These are phyloP conservation scores for Calephelis virginiensis DNA, from an alignment of 1,140 invertebrate species.

Conservation along the genomic window DNA sequence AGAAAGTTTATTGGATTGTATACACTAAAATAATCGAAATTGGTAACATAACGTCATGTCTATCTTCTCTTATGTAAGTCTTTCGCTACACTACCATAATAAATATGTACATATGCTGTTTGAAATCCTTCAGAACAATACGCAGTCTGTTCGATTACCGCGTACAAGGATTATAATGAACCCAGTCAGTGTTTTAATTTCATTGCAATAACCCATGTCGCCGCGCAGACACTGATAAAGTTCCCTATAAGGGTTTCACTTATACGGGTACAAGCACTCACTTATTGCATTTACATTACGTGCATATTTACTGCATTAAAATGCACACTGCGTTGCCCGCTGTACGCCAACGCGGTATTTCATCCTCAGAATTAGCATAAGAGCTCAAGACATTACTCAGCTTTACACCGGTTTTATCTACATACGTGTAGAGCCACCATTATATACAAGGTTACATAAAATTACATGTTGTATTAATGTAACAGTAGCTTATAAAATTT, in stretches of 20 bases:
- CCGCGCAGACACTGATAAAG: slow-evolving; percentile 55
- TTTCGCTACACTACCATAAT: not conserved
- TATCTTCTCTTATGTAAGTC: not conserved
- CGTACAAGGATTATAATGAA: slow-evolving; percentile 35
- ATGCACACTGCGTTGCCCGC: slow-evolving; percentile 20
- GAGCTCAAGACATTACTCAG: slow-evolving; percentile 40
- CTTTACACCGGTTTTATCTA: slow-evolving; percentile 18
- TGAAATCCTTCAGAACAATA: slow-evolving; percentile 15
- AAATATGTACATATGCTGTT: not conserved
- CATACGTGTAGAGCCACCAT: slow-evolving; percentile 4
- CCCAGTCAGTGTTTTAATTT: slow-evolving; percentile 51
- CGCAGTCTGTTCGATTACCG: slow-evolving; percentile 31
- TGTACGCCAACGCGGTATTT: slow-evolving; percentile 30
- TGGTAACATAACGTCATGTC: not conserved
- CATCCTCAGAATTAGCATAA: slow-evolving; percentile 48
- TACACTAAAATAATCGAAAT: too few relatives aligned
- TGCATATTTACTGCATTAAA: slow-evolving; percentile 12
- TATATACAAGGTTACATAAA: slow-evolving; percentile 8
- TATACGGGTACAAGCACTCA: slow-evolving; percentile 19
- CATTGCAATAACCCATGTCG: slow-evolving; percentile 60
- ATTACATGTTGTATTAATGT: not conserved
- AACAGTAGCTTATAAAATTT: not conserved
- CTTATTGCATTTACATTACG: slow-evolving; percentile 12
- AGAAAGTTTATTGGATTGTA: too few relatives aligned
- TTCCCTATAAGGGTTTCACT: slow-evolving; percentile 39